phyloP scores from a whole-genome alignment of 2,797 vertebrate species.

The Pipistrellus kuhlii region DNA sequence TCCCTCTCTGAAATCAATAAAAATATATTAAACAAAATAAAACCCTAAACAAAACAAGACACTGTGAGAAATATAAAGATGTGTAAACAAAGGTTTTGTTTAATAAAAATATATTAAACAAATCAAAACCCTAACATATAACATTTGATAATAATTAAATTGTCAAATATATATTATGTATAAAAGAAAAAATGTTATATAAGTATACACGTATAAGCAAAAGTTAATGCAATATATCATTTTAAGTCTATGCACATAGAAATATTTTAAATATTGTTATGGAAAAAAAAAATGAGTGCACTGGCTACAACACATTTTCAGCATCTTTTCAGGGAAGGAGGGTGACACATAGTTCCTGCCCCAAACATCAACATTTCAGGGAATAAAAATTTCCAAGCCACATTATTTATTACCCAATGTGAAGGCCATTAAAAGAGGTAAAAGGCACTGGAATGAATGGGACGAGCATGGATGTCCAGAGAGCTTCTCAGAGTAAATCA shows the following conservation, averaged over 20 bases:
- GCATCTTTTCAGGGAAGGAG: background rate
- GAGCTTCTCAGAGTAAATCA: constrained; percentile 29
- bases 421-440: background rate
- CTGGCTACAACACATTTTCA: background rate
- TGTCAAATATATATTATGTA: background rate
- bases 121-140: background rate
- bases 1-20: too few relatives aligned
- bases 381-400: constrained; percentile 31
- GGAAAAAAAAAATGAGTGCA: background rate
- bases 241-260: constrained; percentile 15
- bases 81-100: too few relatives aligned
- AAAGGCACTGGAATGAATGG: constrained; percentile 21
- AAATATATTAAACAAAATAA: too few relatives aligned
- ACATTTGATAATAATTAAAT: background rate
- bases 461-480: background rate
- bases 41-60: background rate
- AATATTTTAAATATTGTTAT: background rate
- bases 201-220: background rate
- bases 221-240: background rate
- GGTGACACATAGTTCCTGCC: background rate
- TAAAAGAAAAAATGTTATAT: constrained; percentile 45
- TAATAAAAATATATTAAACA: too few relatives aligned
- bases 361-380: background rate
- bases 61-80: too few relatives aligned
- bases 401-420: background rate